phyloP scores from a whole-genome alignment of 2,797 vertebrate genomes.

The Rhinichthys osculus region DNA sequence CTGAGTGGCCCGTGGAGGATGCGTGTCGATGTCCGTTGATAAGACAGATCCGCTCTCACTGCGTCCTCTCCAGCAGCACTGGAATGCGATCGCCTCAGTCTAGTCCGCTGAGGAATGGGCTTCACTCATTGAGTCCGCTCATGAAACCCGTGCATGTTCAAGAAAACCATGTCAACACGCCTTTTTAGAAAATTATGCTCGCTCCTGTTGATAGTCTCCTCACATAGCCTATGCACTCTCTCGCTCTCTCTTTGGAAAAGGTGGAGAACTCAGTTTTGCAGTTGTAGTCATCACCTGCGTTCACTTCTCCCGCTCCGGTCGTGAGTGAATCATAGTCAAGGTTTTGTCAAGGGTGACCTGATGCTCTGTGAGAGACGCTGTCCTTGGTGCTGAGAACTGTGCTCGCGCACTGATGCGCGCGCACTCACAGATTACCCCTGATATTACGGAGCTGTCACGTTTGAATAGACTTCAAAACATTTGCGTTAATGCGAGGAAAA shows the following conservation, averaged over 20 bases:
- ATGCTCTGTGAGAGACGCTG: constrained; percentile 63
- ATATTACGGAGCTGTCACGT: constrained; percentile 56
- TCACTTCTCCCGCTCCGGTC: constrained; percentile 17
- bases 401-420: constrained; percentile 61
- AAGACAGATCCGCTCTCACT: constrained; percentile 42
- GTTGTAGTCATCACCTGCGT: background rate
- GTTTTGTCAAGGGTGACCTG: constrained; percentile 59
- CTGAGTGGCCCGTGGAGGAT: constrained; percentile 53
- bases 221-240: constrained; percentile 15
- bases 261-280: constrained; percentile 11
- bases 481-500: constrained; percentile 52
- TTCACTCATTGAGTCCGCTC: constrained; percentile 14
- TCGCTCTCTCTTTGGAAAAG: background rate
- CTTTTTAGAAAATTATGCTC: constrained; percentile 27
- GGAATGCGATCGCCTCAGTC: constrained; percentile 57
- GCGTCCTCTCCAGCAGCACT: constrained; percentile 51
- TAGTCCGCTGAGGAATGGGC: constrained; percentile 51
- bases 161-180: constrained; percentile 27
- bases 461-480: constrained; percentile 51
- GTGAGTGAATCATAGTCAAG: constrained; percentile 39
- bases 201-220: constrained; percentile 62
- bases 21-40: constrained; percentile 46
- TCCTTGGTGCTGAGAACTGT: constrained; percentile 70
- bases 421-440: constrained; percentile 57
- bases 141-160: constrained; percentile 31